phyloP scores from a whole-genome alignment of 1,140 invertebrate species.

The Sycobia sp. region DNA sequence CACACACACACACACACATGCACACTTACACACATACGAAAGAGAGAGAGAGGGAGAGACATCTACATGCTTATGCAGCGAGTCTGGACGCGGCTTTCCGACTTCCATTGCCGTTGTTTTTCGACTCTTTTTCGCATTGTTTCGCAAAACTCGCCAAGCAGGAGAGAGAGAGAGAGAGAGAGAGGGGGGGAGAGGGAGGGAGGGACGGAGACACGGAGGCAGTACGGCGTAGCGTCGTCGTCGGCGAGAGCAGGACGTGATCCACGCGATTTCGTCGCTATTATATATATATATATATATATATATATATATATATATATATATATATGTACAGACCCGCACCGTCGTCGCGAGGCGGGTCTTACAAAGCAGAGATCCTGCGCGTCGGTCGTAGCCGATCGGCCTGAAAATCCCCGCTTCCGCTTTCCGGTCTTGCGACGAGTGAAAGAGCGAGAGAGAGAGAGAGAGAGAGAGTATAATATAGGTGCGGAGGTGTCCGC shows the following conservation, averaged over 20 bases:
- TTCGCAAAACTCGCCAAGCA: conserved; percentile 28
- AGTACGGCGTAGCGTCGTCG: not conserved
- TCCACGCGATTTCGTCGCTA: conserved; percentile 36
- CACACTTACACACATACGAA: too few species aligned
- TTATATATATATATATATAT: too few species aligned
- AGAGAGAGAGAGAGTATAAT: too few species aligned
- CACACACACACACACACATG: too few species aligned
- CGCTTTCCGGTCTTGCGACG: conserved; percentile 43
- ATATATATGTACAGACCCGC: too few species aligned
- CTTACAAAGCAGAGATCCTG: conserved; percentile 53
- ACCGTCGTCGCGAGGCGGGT: too few species aligned
- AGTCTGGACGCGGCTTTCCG: not conserved
- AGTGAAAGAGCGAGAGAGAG: not conserved
- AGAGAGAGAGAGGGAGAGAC: conserved; percentile 10
- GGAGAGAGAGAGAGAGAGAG: not conserved
- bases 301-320: too few species aligned
- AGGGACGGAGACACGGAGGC: not conserved
- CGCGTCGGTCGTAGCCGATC: conserved; percentile 25
- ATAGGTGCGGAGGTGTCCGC: too few species aligned
- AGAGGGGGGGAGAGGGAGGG: conserved; percentile 10
- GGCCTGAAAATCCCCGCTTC: conserved; percentile 49
- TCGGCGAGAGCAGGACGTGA: conserved; percentile 50
- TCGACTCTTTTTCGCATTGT: too few species aligned
- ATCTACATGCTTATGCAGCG: conserved; percentile 33
- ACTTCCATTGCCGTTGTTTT: too few species aligned